Evolutionary conservation across 2,888 invertebrate genomes (phyloP), one percentile per base, ranked within the genome.

Genomic region (Globia sparganii): DNA sequence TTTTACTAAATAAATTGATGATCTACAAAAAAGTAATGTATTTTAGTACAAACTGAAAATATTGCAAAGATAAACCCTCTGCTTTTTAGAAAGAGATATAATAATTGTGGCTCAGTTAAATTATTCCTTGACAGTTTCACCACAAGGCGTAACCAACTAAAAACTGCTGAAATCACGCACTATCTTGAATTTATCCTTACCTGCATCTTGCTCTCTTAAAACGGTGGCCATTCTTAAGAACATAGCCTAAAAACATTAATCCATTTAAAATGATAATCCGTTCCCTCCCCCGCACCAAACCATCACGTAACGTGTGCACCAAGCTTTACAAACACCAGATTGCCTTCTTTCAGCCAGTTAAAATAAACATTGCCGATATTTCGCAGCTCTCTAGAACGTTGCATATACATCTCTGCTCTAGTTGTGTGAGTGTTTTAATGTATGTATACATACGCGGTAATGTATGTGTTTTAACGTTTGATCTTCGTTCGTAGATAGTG

Each of bases 341-440:
- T 96, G 95, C 96, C 96, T 96, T 96, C 96, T 96, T 96, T 96
- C 95, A 93, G 92, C 91, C 94, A 93, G 94, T 92, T 93, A 94
- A 96, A 95, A 96, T 95, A 96, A 96, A 96, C 96, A 96, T 91
- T 89, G 84, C 78, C 91, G 96, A 96, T 95, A 95, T 95, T 95
- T 94, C 92, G 91, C 95, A 95, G 95, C 94, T 94, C 95, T 94
- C 94, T 94, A 92, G 88, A 90, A 88, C 87, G 90, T 93, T 91
- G 73, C 84, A 65, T 87, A 90, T 91, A 90, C 90, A 88, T 87
- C 46, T 78, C 65, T 67, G 69, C 74, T 75, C 80, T 78, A 81
- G 78, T 72, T 80, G 84, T 87, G 88, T 83, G 85, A 65, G 80
- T 78, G 76, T 81, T 78, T 85, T 88, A 88, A 83, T 82, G 83